Base-by-base conservation (phyloP, 2,797 vertebrate species). In the Pipistrellus pipistrellus region DNA sequence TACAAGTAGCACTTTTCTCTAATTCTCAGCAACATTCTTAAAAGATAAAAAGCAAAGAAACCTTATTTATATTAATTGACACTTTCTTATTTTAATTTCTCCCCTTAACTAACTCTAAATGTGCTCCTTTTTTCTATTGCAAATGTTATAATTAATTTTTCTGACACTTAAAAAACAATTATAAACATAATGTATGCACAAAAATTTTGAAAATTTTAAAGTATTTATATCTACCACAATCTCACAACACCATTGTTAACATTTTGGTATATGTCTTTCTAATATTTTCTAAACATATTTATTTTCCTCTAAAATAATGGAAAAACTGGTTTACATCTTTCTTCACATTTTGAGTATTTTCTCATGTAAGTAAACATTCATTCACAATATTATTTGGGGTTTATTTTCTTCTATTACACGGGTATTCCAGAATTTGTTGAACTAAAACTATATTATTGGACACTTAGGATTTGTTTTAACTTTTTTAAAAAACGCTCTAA, bases 291-390 rank as follows among this genome's bases (percentile, higher is more conserved):
- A 85, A 85, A 38, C 17, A 53, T 57, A 66, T 86, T 84, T 76
- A 71, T 76, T 96, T 91, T 92, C 35, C 8, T 92, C 66, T 87
- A 21, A 55, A 89, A 69, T 77, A 90, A 88, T 57, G 23, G 23
- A 55, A 83, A 85, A 85, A 68, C 12, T 64, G 6, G 53, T 44
- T 38, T 55, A 14, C 35, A 51, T 23, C 4, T 66, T 73, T 87
- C 76, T 89, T 68, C 15, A 87, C 75, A 78, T 41, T 53, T 53
- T 84, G 46, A 80, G 64, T 71, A 78, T 90, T 90, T 94, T 81
- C 20, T 48, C 17, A 86, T 51, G 7, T 84, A 83, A 82, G 13
- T 53, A 89, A 73, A 38, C 72, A 32, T 80, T 89, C 2, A 68
- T 93, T 82, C 69, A 44, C 6, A 75, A 69, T 51, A 78, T 89